phyloP scores from a whole-genome alignment of 2,888 invertebrate species.

The Gymnocheta viridis region DNA sequence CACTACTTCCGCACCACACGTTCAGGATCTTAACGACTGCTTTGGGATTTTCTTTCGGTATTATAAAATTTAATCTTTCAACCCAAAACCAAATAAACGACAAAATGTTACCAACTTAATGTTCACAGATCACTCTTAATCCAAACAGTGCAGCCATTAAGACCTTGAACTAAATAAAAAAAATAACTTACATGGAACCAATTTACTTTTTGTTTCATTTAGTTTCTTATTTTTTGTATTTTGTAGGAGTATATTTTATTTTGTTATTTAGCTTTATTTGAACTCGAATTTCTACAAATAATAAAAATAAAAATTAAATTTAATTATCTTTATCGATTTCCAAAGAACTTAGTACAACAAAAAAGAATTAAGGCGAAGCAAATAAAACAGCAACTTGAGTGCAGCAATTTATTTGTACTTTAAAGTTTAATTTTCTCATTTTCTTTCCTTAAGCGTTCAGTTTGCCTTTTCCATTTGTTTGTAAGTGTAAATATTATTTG shows the following conservation, averaged over 20 bases:
- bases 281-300: constrained; percentile 46
- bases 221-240: neutral
- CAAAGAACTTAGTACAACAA: constrained; percentile 48
- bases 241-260: neutral
- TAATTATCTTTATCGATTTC: constrained; percentile 63
- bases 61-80: neutral
- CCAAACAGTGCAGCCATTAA: neutral
- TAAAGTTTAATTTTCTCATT: constrained; percentile 59
- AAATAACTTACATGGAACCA: neutral
- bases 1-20: too few relatives aligned
- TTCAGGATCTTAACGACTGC: neutral
- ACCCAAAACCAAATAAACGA: neutral
- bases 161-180: constrained; percentile 56
- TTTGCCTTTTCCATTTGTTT: neutral
- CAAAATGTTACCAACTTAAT: neutral
- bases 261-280: constrained; percentile 17
- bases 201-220: constrained; percentile 36
- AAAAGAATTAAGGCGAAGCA: constrained; percentile 11
- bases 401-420: constrained; percentile 64
- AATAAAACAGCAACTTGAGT: constrained; percentile 60
- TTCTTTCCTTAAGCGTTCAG: constrained; percentile 50
- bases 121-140: neutral
- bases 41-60: neutral
- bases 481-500: constrained; percentile 48
- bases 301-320: constrained; percentile 64